Evolutionary conservation across 2,888 invertebrate genomes (phyloP), one percentile per base, ranked within the genome.

Genomic region (Alviniconcha strummeri): DNA sequence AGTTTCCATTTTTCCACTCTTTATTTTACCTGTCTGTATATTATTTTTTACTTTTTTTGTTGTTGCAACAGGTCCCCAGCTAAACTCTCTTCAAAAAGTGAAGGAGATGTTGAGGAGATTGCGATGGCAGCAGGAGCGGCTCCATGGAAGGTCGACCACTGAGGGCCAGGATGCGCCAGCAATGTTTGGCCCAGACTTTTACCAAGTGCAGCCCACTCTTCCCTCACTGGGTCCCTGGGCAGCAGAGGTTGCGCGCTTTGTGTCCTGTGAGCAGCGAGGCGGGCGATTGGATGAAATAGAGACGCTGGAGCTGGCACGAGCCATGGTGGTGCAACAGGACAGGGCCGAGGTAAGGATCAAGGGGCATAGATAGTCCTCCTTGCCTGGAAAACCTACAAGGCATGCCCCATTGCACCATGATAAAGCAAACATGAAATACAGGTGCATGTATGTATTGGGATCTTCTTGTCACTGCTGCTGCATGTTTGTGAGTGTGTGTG

Each of bases 321-420:
- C 92, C 11, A 89, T 93, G 90, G 88, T 90, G 72, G 86, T 91
- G 72, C 93, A 93, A 80, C 93, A 93, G 83, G 85, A 87, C 13
- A 88, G 93, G 84, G 93, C 93, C 36, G 91, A 92, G 89, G 93
- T 93, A 86, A 57, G 81, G 52, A 55, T 60, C 1, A 36, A 67
- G 6, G 19, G 72, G 52, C 60, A 3, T n/a, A n/a, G 19, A 5
- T 36, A 36, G 36, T 36, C 36, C 36, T 36, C 36, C 36, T 3
- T 36, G 36, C 36, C 36, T 36, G 36, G 36, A 36, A 36, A 36
- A 36, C 36, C 36, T 36, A 36, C 36, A 36, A 36, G 36, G 36
- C 3, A 3, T 36, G 36, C 36, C 36, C 36, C 36, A 36, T 36
- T 36, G 36, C 36, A 36, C 0, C 36, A 36, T 3, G 36, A 36